A percentile compares a stretch with the other conserved stretches of the same genome.
These are phyloP conservation scores for Parascotia fuliginaria DNA, from an alignment of 2,888 invertebrate species.

Conservation along the genomic window DNA sequence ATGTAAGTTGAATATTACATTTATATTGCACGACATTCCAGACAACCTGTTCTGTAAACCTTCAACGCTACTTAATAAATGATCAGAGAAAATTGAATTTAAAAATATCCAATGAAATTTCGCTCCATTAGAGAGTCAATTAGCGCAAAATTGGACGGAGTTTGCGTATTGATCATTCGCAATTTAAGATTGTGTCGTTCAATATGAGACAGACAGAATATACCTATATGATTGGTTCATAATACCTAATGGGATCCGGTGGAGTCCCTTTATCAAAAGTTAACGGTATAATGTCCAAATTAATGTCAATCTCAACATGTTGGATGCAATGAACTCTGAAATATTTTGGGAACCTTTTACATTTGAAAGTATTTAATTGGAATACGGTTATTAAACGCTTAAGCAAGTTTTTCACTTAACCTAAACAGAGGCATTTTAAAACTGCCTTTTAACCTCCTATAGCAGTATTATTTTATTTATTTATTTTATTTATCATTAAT, in stretches of 20 bases:
- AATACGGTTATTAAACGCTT: too few relatives aligned
- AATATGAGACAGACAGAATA: slow-evolving; percentile 20
- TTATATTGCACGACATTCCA: neutral
- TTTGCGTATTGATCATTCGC: slow-evolving; percentile 31
- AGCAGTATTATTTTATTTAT: too few relatives aligned
- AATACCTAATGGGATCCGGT: slow-evolving; percentile 19
- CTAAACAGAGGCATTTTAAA: too few relatives aligned
- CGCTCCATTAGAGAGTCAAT: slow-evolving; percentile 42
- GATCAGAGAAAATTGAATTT: slow-evolving; percentile 28
- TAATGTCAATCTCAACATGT: slow-evolving; percentile 2
- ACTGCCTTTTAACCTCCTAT: too few relatives aligned
- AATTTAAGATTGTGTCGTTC: slow-evolving; percentile 24
- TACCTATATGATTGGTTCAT: slow-evolving; percentile 26
- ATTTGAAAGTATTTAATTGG: too few relatives aligned
- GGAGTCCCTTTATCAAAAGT: slow-evolving; percentile 12
- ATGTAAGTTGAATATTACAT: too few relatives aligned
- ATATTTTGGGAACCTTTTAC: neutral
- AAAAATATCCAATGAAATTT: slow-evolving; percentile 24
- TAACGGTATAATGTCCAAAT: slow-evolving; percentile 18
- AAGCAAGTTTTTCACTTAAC: too few relatives aligned
- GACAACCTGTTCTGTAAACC: neutral
- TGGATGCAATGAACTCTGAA: slow-evolving; percentile 11
- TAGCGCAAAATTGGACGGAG: slow-evolving; percentile 19
- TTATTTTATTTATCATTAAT: too few relatives aligned
- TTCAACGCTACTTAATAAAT: slow-evolving; percentile 15